Evolutionary conservation across 2,113 vertebrate genomes (phyloP).

Genomic region (Passer domesticus): DNA sequence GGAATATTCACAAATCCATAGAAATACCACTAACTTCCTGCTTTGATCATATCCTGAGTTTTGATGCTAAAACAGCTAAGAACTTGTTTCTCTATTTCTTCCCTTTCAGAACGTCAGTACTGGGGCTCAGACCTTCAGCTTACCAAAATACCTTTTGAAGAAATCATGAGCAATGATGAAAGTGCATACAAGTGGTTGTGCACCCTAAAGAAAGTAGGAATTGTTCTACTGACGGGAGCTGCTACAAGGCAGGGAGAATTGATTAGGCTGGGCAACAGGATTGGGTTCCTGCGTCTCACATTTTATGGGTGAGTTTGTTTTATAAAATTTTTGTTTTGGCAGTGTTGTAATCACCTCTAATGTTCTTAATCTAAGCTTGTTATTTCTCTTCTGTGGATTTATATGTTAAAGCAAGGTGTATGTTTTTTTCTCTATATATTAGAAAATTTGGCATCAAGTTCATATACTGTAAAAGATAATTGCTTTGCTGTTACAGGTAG

Average conservation of each 20-base stretch:
- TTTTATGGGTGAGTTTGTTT: slow-evolving; percentile 88
- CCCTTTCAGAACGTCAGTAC: slow-evolving; percentile 78
- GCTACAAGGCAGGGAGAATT: slow-evolving; percentile 82
- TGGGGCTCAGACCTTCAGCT: slow-evolving; percentile 86
- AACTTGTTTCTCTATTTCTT: background rate
- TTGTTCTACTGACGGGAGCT: slow-evolving; percentile 87
- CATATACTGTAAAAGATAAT: background rate
- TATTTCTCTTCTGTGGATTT: background rate
- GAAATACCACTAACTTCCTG: background rate
- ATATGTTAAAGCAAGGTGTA: background rate
- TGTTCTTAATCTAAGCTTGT: background rate
- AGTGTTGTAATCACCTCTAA: background rate
- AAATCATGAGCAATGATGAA: slow-evolving; percentile 81
- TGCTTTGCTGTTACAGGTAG: background rate
- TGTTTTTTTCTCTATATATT: background rate
- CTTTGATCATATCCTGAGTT: background rate
- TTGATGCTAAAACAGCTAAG: background rate
- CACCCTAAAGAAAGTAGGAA: slow-evolving; percentile 82
- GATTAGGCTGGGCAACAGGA: slow-evolving; percentile 82
- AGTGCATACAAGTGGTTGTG: slow-evolving; percentile 85
- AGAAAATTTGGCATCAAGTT: background rate
- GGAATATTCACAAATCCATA: background rate
- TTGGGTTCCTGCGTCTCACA: slow-evolving; percentile 90
- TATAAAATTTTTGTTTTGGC: background rate
- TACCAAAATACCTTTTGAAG: slow-evolving; percentile 82